Evolutionary conservation across 1,140 invertebrate genomes (phyloP).

Genomic region (Bombus terrestris): DNA sequence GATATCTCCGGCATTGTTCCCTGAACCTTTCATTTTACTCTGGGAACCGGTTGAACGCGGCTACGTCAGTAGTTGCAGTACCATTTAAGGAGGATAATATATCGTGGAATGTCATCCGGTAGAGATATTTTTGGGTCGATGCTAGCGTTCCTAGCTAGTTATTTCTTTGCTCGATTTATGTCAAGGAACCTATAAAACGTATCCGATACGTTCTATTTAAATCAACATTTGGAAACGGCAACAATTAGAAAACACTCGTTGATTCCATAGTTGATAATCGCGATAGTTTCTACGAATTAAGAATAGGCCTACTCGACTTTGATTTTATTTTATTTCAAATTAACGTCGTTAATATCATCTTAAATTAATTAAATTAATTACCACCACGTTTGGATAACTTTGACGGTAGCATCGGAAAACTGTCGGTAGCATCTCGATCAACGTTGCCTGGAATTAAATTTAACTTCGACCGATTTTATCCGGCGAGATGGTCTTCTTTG

Average conservation of each 20-base stretch:
- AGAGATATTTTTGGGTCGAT: constrained; percentile 10
- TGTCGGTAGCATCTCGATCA: no score
- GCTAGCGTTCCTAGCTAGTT: not conserved
- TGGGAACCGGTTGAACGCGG: constrained; percentile 60
- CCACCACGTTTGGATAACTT: no score
- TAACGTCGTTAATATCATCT: no score
- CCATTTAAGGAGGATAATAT: constrained; percentile 64
- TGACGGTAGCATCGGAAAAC: no score
- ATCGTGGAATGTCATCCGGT: constrained; percentile 57
- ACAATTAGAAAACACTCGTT: not conserved
- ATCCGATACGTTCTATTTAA: not conserved
- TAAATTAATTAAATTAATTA: no score
- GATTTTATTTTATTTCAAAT: no score
- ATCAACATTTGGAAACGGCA: not conserved
- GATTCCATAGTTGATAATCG: not conserved
- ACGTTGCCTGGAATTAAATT: no score
- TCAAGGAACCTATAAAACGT: not conserved
- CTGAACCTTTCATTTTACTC: constrained; percentile 43
- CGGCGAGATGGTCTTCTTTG: no score
- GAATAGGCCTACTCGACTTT: no score
- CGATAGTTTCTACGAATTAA: no score
- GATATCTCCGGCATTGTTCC: constrained; percentile 55
- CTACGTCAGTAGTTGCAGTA: constrained; percentile 54
- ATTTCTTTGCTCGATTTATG: not conserved
- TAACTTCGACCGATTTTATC: no score